Evolutionary conservation across 2,113 vertebrate genomes (phyloP).

Genomic region (Toxotes jaculatrix): DNA sequence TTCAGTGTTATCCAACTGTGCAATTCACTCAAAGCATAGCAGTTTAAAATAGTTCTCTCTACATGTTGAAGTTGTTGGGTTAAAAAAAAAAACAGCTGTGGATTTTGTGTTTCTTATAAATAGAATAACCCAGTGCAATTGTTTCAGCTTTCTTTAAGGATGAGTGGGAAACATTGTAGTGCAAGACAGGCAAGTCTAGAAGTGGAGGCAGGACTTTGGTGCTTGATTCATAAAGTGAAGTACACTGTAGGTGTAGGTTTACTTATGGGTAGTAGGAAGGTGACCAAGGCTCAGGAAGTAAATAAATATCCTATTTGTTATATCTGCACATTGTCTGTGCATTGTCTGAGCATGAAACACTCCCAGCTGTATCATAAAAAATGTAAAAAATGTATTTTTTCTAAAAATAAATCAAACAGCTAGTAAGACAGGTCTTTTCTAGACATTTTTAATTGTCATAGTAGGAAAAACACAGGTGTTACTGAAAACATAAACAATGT

Average conservation of each 20-base stretch:
- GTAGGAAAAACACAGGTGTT: neutral
- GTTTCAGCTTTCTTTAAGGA: neutral
- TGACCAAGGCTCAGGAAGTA: constrained; percentile 9
- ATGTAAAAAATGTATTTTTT: neutral
- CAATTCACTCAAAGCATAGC: neutral
- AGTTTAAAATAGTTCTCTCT: neutral
- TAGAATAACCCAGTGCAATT: neutral
- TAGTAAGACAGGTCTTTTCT: neutral
- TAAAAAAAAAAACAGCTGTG: neutral
- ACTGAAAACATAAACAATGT: neutral
- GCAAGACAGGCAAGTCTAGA: constrained; percentile 8
- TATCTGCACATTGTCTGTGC: neutral
- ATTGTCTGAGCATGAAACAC: constrained; percentile 3
- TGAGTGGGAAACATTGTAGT: neutral
- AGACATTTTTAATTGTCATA: neutral
- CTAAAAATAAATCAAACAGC: neutral
- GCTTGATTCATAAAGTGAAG: constrained; percentile 11
- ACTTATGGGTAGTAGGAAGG: constrained; percentile 26
- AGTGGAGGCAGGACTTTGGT: constrained; percentile 33
- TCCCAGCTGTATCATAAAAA: neutral
- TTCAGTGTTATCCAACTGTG: neutral
- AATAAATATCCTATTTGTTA: neutral
- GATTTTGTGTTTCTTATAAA: constrained; percentile 4
- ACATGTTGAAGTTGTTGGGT: no score
- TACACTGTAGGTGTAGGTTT: constrained; percentile 25